Evolutionary conservation across 2,797 vertebrate genomes (phyloP), one percentile per base, ranked within the genome.

Genomic region (Rhabdophis nuchalis): DNA sequence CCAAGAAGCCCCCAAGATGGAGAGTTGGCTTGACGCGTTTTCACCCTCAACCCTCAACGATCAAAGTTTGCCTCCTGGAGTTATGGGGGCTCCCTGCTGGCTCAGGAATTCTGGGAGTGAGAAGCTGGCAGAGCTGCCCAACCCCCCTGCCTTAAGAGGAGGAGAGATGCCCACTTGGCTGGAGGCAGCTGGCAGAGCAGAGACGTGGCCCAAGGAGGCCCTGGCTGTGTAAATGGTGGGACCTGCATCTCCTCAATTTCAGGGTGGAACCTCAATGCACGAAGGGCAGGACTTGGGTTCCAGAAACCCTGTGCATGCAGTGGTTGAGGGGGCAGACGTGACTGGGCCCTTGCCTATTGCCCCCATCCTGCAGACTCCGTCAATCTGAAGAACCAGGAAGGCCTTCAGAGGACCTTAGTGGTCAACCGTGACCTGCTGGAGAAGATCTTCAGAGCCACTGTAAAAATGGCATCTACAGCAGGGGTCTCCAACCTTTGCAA

Each of bases 211-310:
- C 60, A 82, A 60, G 18, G 77, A 90, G 89, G 89, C 85, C 77
- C 87, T 10, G 8, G 50, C n/a, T 25, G 41, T 36, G 53, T 87
- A 90, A 90, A 92, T 46, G 87, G 52, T 1, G 0, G 25, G 20
- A n/a, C 46, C 92, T 92, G 89, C 85, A 3, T 87, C 64, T 58
- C 61, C 46, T 92, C 89, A 92, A 7, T 60, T 53, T 25, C 29
- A 36, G 41, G 85, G 85, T 41, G 85, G 92, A 87, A 90, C 23
- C 61, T 32, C 61, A 20, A 53, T 41, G 20, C 11, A 4, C n/a
- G 9, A 23, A 29, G 50, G 25, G 13, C 13, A 10, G 2, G 12
- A 18, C 41, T 29, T 57, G 23, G 9, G 11, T 50, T 58, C 77
- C 29, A 61, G 10, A 5, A 27, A n/a, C 23, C 46, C 87, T 11